Conservation (phyloP, 1,140 invertebrate genomes). For the Pseudomyrmex flavicornis region DNA sequence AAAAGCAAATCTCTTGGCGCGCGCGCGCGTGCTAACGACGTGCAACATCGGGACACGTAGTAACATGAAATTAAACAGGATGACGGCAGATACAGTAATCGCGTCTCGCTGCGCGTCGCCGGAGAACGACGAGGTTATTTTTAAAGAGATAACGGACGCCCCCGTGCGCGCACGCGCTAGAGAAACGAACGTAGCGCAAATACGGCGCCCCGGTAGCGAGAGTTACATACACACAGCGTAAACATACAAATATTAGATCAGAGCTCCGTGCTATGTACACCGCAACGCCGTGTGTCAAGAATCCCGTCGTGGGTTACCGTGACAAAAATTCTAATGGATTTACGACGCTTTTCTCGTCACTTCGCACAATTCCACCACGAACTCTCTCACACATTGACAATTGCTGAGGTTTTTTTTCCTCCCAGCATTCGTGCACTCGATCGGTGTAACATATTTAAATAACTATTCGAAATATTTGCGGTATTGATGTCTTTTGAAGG, state of each 20-base stretch:
- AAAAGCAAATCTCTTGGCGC: constrained; percentile 20
- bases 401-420: neutral
- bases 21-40: constrained; percentile 50
- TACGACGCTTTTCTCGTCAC: constrained; percentile 19
- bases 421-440: neutral
- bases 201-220: constrained; percentile 45
- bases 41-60: constrained; percentile 40
- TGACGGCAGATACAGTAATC: constrained; percentile 58
- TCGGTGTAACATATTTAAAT: too few relatives aligned
- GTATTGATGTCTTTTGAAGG: too few relatives aligned
- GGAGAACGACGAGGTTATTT: constrained; percentile 51
- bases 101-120: constrained; percentile 12
- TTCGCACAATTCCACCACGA: neutral
- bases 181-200: constrained; percentile 51
- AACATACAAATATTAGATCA: constrained; percentile 59
- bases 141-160: constrained; percentile 57
- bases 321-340: constrained; percentile 53
- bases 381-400: neutral
- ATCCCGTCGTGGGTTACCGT: constrained; percentile 37
- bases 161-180: neutral
- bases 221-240: constrained; percentile 55
- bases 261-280: constrained; percentile 55
- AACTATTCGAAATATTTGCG: too few relatives aligned
- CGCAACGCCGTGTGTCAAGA: constrained; percentile 47
- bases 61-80: constrained; percentile 54